Evolutionary conservation across 2,113 vertebrate genomes (phyloP), one percentile per base, ranked within the genome.

Genomic region (Engraulis encrasicolus): DNA sequence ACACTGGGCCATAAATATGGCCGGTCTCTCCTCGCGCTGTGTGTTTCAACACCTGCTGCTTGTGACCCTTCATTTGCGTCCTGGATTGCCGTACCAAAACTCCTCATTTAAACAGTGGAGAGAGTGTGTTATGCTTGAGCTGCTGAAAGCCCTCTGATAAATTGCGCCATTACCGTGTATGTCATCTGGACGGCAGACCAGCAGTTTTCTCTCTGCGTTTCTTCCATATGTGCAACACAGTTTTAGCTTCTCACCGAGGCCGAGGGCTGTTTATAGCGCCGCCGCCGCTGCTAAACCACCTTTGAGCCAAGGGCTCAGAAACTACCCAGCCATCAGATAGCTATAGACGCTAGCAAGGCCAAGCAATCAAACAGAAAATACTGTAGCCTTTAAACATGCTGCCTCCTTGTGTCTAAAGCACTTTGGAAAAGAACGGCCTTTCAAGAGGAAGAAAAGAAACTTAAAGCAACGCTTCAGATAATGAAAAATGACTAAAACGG

Each of bases 81-180:
- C 31, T 15, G 66, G 66, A 34, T 14, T 27, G 66, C 27, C 34
- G 31, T 36, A 15, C 31, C 27, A 74, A 12, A 5, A 74, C 27
- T 34, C 27, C 34, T 74, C 58, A 66, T 66, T 74, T 34, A 4
- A 74, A 74, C 66, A 74, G 31, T 34, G 31, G 12, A 74, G 66
- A 74, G 66, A 27, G 9, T 74, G 15, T 12, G 27, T 74, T 74
- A 74, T 74, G 31, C 66, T 74, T 4, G 27, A 74, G 66, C 27
- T 74, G 66, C 27, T 74, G 66, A 74, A 74, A 74, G 23, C 66
- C 66, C 17, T 14, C 66, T 74, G 66, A 74, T 74, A 74, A 74
- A 74, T 74, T 34, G 34, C 17, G 66, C 66, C 66, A 74, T 74
- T 74, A 74, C 66, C 5, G 66, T 17, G 66, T 31, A 74, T 74